These are phyloP conservation scores for Panthera leo DNA, from an alignment of 2,113 vertebrate species.

Conservation along the genomic window DNA sequence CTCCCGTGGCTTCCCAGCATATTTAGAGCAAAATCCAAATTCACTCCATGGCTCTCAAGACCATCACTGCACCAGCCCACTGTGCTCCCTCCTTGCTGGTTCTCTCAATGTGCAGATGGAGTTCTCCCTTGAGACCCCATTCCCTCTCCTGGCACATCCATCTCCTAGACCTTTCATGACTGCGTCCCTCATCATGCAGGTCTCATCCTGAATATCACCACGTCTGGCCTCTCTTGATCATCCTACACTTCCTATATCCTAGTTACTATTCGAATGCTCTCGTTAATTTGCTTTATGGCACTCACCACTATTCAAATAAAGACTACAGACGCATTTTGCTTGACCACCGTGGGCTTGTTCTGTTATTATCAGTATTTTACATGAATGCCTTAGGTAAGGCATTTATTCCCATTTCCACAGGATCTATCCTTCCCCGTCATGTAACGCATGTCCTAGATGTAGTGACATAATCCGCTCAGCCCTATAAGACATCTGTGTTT, in stretches of 20 bases:
- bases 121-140: not conserved
- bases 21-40: not conserved
- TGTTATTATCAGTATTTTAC: not conserved
- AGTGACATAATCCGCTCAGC: too few relatives aligned
- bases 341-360: not conserved
- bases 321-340: not conserved
- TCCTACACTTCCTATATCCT: not conserved
- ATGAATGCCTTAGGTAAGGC: not conserved
- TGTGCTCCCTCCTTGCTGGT: not conserved
- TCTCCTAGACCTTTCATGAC: not conserved
- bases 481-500: not conserved
- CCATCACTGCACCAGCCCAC: too few relatives aligned
- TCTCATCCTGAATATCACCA: not conserved
- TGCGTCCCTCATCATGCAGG: not conserved
- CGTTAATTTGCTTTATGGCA: not conserved
- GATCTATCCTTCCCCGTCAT: accelerated
- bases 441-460: accelerated
- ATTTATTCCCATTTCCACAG: not conserved
- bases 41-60: too few relatives aligned
- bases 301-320: not conserved
- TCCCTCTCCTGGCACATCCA: not conserved
- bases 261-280: not conserved
- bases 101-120: accelerated
- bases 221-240: not conserved
- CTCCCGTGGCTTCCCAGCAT: not conserved